phyloP scores from a whole-genome alignment of 2,797 vertebrate species.

The Tenualosa thibaudeaui region DNA sequence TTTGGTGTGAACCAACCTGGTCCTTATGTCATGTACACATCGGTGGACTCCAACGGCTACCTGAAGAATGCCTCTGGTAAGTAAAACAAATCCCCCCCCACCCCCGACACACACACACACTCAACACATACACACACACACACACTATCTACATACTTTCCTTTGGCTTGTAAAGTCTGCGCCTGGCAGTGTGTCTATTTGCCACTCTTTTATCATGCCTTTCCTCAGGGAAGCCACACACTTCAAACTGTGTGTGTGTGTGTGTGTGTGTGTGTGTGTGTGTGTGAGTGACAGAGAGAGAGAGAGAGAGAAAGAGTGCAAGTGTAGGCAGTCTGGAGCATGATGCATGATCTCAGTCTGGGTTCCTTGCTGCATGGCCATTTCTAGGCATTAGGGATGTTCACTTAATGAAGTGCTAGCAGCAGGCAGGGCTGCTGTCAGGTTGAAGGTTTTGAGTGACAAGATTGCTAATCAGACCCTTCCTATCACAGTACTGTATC shows the following conservation, averaged over 20 bases:
- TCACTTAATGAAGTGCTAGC: too few species aligned
- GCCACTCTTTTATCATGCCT: not conserved
- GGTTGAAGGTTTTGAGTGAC: too few species aligned
- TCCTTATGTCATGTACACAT: slow-evolving; percentile 96
- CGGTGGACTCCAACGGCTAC: slow-evolving; percentile 91
- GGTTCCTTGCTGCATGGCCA: too few species aligned
- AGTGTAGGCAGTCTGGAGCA: too few species aligned
- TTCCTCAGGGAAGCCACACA: not conserved
- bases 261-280: not conserved
- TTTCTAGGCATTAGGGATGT: too few species aligned
- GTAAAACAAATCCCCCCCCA: slow-evolving; percentile 36
- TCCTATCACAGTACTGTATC: too few species aligned
- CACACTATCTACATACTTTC: not conserved
- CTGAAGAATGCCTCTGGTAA: slow-evolving; percentile 95
- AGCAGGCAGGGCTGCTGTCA: too few species aligned
- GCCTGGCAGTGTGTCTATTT: not conserved
- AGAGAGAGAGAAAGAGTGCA: too few species aligned
- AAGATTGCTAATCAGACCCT: too few species aligned
- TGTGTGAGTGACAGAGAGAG: not conserved
- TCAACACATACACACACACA: not conserved
- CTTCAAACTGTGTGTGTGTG: too few species aligned
- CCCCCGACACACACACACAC: not conserved
- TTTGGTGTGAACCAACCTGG: slow-evolving; percentile 97
- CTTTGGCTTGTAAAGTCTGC: not conserved
- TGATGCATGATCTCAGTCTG: too few species aligned